Conservation (phyloP, 2,888 invertebrate genomes). For the Sarcophaga caerulescens region DNA sequence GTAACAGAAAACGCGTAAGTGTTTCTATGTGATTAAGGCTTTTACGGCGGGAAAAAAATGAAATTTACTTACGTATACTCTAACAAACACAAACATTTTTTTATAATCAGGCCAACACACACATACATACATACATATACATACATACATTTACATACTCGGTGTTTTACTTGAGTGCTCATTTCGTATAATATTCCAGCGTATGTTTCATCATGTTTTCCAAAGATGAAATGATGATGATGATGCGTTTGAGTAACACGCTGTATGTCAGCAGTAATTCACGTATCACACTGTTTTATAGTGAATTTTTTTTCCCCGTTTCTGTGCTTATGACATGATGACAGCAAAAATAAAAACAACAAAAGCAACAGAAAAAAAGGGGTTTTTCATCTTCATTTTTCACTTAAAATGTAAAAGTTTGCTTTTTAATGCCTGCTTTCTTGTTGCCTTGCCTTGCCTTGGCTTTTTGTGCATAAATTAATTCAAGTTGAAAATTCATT, state of each 20-base stretch:
- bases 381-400: slow-evolving; percentile 39
- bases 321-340: slow-evolving; percentile 55
- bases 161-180: slow-evolving; percentile 70
- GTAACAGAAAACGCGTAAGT: slow-evolving; percentile 6
- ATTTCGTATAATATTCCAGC: slow-evolving; percentile 56
- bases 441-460: neutral
- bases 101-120: slow-evolving; percentile 60
- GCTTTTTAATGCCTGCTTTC: slow-evolving; percentile 49
- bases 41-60: neutral
- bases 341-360: slow-evolving; percentile 34
- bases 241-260: neutral
- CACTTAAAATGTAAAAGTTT: slow-evolving; percentile 48
- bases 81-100: slow-evolving; percentile 32
- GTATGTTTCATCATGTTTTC: neutral
- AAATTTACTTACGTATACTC: slow-evolving; percentile 4
- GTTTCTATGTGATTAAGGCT: slow-evolving; percentile 39
- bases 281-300: slow-evolving; percentile 30
- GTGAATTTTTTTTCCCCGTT: neutral
- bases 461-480: slow-evolving; percentile 70
- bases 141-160: neutral
- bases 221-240: slow-evolving; percentile 13
- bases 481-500: slow-evolving; percentile 76
- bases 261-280: neutral
- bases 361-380: slow-evolving; percentile 11
- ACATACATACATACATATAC: neutral